These are phyloP conservation scores for Poeciliopsis turneri DNA, from an alignment of 2,797 vertebrate genomes.

Conservation along the genomic window DNA sequence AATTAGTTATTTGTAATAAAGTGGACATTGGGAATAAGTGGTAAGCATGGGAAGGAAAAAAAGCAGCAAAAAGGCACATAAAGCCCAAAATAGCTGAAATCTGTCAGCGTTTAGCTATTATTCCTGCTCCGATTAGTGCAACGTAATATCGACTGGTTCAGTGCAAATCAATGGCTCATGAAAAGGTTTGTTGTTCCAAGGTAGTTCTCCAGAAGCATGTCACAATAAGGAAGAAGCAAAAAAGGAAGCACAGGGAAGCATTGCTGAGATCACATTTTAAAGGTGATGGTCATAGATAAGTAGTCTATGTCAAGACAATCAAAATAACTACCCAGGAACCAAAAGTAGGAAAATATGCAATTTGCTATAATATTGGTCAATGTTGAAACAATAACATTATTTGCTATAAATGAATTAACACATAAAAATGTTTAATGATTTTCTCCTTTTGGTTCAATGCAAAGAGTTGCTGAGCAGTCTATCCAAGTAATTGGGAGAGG, in stretches of 20 bases:
- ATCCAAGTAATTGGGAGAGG: background rate
- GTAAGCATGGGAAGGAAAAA: background rate
- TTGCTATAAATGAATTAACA: background rate
- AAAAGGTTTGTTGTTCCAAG: background rate
- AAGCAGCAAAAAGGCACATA: background rate
- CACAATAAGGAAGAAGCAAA: background rate
- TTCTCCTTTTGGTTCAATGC: background rate
- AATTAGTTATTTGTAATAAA: background rate
- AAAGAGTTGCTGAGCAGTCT: background rate
- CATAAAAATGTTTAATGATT: background rate
- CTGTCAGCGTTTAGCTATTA: background rate
- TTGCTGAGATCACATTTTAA: background rate
- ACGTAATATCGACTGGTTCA: background rate
- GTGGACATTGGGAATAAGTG: background rate
- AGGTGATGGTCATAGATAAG: background rate
- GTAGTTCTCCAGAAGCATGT: background rate
- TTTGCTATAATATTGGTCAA: background rate
- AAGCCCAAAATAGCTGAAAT: background rate
- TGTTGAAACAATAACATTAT: background rate
- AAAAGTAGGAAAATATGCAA: background rate
- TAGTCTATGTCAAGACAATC: background rate
- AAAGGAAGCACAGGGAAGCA: too few relatives aligned
- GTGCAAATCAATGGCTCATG: background rate
- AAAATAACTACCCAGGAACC: background rate
- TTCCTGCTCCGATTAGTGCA: background rate